Base-by-base conservation (phyloP, 2,797 vertebrate genomes). In the Premnoplex brunnescens region DNA sequence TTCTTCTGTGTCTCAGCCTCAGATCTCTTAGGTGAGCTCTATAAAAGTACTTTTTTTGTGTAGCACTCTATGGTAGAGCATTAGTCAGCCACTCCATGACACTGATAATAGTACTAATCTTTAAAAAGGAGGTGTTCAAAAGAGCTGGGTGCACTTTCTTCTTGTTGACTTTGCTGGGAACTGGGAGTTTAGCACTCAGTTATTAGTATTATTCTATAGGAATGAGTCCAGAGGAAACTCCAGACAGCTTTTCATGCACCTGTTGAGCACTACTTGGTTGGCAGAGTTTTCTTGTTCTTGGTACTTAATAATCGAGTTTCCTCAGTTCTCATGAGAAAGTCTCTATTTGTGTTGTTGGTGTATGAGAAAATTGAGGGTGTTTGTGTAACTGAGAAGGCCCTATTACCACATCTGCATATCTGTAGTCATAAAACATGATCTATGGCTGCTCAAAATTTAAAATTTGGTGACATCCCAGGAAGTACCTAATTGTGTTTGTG, bases 401-500 rank as follows among this genome's bases (percentile, higher is more conserved):
- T 83, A n/a, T 85, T 94, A 66, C 84, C 46, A 37, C 62, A 69
- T 90, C 72, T 93, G 73, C 49, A 18, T 94, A 94, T 96, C 85
- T 94, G 6, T 22, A 89, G 94, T 71, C 96, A 20, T 93, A 87
- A 85, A 96, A 80, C 13, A 17, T 77, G 46, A 89, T 77, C 34
- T 88, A 34, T 27, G 7, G 93, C 28, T 54, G 79, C 37, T 79
- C 26, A 55, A 89, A 93, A 95, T 78, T 94, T 91, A 80, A 80
- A 80, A 93, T 92, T 94, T 67, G 89, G 94, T 81, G 78, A 83
- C 81, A 78, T 95, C 94, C 91, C 16, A 74, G 95, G 64, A 96
- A 91, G 85, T 68, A 28, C 49, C 93, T 96, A 94, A 93, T 97
- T 97, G 74, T 17, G 3, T 95, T 93, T 95, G 83, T 51, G 93